Percentiles rank a stretch among this genome's conserved stretches.
phyloP scores from a whole-genome alignment of 2,113 vertebrate genomes.

The Nothoprocta perdicaria region DNA sequence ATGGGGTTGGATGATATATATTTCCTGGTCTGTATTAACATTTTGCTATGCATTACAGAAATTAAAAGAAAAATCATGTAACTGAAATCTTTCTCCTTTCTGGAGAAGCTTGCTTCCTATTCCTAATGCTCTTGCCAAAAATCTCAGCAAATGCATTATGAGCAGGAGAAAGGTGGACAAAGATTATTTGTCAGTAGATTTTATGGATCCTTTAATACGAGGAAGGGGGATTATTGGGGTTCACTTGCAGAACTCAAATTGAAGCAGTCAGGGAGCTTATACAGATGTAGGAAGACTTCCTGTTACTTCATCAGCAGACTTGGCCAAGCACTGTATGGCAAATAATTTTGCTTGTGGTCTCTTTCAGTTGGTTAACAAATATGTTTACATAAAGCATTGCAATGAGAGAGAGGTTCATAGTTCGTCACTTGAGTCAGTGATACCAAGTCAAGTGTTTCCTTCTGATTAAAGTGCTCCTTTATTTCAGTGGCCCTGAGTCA shows the following conservation, averaged over 20 bases:
- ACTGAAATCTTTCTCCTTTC: not conserved
- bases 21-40: not conserved
- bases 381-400: not conserved
- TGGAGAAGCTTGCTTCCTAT: not conserved
- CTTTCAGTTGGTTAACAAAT: conserved; percentile 2
- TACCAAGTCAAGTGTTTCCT: not conserved
- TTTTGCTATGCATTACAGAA: not conserved
- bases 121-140: not conserved
- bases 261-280: not conserved
- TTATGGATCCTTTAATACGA: not conserved
- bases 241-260: not conserved
- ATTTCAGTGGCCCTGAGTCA: not conserved
- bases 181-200: not conserved
- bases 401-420: not conserved
- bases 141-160: not conserved
- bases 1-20: not conserved
- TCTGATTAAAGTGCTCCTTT: not conserved
- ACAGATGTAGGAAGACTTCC: not conserved
- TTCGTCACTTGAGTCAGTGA: not conserved
- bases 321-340: conserved; percentile 2
- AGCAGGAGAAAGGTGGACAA: not conserved
- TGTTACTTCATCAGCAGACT: conserved; percentile 35
- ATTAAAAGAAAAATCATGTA: conserved; percentile 43
- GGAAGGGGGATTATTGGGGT: not conserved
- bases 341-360: not conserved